Evolutionary conservation across 2,888 invertebrate species (phyloP).

Genomic region (Tupiocoris notatus): DNA sequence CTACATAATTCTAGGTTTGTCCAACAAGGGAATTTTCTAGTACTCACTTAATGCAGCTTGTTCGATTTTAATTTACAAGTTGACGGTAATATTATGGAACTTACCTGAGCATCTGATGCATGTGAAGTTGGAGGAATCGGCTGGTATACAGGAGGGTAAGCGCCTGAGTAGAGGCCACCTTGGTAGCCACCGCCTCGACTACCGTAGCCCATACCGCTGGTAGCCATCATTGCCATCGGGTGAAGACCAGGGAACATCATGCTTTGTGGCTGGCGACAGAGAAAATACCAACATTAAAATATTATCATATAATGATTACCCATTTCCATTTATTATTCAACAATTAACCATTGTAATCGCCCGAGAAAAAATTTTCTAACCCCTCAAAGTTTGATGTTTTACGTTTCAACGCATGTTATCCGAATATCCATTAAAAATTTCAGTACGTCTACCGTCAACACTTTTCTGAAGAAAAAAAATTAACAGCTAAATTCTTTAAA

Average conservation of each 20-base stretch:
- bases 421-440: too few relatives aligned
- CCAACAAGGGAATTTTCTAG: neutral
- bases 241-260: constrained; percentile 94
- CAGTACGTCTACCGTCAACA: too few relatives aligned
- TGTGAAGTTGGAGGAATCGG: constrained; percentile 59
- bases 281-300: neutral
- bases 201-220: constrained; percentile 71
- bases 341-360: too few relatives aligned
- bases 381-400: too few relatives aligned
- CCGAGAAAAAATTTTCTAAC: too few relatives aligned
- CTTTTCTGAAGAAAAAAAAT: too few relatives aligned
- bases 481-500: too few relatives aligned
- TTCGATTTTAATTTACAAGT: constrained; percentile 5
- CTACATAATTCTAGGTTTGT: neutral
- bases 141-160: constrained; percentile 65
- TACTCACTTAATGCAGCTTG: neutral
- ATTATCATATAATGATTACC: too few relatives aligned
- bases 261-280: constrained; percentile 66
- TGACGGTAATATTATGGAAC: constrained; percentile 14
- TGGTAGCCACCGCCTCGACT: constrained; percentile 55
- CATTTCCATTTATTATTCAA: too few relatives aligned
- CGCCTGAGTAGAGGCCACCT: constrained; percentile 58
- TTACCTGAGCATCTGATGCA: constrained; percentile 56
- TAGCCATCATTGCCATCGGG: constrained; percentile 96
- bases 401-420: too few relatives aligned